Percentiles rank a stretch among this genome's conserved stretches.
Conservation (phyloP, 2,888 invertebrate genomes). For the Gisinianus flammeolus region DNA sequence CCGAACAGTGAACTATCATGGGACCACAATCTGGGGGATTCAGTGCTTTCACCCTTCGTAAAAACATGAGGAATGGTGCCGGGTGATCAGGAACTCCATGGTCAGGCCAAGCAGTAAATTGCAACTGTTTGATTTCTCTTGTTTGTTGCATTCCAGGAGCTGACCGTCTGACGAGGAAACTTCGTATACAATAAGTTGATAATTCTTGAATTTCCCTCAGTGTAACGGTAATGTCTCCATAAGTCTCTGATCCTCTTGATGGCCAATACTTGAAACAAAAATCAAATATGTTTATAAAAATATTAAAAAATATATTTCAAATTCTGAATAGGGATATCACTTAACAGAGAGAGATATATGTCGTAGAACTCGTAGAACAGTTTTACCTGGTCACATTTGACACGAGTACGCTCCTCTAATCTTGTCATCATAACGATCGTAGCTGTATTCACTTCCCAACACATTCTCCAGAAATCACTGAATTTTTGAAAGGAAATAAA, state of each 20-base stretch:
- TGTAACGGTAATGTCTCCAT: constrained; percentile 92
- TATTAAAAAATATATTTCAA: neutral
- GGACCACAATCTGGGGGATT: constrained; percentile 94
- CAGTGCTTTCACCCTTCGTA: constrained; percentile 87
- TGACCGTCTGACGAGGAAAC: constrained; percentile 82
- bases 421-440: constrained; percentile 99
- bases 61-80: constrained; percentile 96
- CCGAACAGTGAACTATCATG: constrained; percentile 65
- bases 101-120: constrained; percentile 97
- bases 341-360: too few species aligned
- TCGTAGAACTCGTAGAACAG: constrained; percentile 69
- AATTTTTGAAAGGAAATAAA: too few species aligned
- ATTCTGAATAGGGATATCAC: too few species aligned
- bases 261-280: constrained; percentile 61
- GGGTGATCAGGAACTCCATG: constrained; percentile 92
- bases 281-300: neutral
- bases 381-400: constrained; percentile 98
- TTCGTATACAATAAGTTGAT: constrained; percentile 97
- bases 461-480: constrained; percentile 99
- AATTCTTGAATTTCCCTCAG: constrained; percentile 95
- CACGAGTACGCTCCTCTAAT: constrained; percentile 92
- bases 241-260: constrained; percentile 85
- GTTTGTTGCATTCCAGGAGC: constrained; percentile 75
- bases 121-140: constrained; percentile 94
- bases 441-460: constrained; percentile 94